These are phyloP conservation scores for Conistra vaccinii DNA, from an alignment of 2,888 invertebrate species.

Conservation along the genomic window DNA sequence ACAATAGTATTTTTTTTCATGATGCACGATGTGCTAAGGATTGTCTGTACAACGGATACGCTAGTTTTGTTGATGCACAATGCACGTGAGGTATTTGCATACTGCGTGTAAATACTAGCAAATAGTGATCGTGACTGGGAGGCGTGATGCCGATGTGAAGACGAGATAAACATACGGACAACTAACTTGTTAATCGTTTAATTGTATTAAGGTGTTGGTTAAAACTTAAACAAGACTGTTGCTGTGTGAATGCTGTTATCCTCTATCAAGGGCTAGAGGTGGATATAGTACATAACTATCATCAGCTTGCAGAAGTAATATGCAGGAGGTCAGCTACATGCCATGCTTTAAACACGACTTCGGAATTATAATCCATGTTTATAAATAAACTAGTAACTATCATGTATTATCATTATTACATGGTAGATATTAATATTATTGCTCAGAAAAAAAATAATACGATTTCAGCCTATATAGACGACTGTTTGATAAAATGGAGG, in stretches of 20 bases:
- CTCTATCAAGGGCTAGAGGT: slow-evolving; percentile 25
- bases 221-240: slow-evolving; percentile 40
- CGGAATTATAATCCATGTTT: slow-evolving; percentile 16
- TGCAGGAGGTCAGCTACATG: slow-evolving; percentile 13
- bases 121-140: slow-evolving; percentile 72
- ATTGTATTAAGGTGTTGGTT: slow-evolving; percentile 41
- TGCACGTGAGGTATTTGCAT: slow-evolving; percentile 69
- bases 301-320: neutral
- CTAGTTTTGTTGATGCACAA: slow-evolving; percentile 60
- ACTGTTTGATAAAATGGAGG: neutral
- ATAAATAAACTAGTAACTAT: slow-evolving; percentile 23
- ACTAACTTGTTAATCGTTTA: slow-evolving; percentile 54
- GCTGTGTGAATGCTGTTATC: slow-evolving; percentile 31
- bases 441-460: neutral
- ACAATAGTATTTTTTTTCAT: slow-evolving; percentile 58
- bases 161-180: slow-evolving; percentile 58
- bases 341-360: slow-evolving; percentile 5
- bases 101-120: slow-evolving; percentile 66
- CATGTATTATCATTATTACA: neutral
- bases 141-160: slow-evolving; percentile 65
- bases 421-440: neutral
- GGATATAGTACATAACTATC: slow-evolving; percentile 3
- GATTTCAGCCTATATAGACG: slow-evolving; percentile 8
- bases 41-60: slow-evolving; percentile 54
- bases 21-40: slow-evolving; percentile 44